These are phyloP conservation scores for Proteles cristata DNA, from an alignment of 2,113 vertebrate species.

Conservation along the genomic window DNA sequence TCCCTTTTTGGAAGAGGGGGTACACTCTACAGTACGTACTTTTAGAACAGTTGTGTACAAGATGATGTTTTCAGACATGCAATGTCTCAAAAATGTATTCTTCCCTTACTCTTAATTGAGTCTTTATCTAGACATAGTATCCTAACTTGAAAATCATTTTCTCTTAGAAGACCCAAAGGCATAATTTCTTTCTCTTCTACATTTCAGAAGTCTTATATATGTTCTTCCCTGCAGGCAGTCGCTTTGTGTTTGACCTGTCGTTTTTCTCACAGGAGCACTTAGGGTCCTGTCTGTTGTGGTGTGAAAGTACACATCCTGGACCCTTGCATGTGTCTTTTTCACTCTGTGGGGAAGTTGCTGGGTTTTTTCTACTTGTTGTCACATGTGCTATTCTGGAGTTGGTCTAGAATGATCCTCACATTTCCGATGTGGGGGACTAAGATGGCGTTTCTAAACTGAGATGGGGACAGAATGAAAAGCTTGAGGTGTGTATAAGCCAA, in stretches of 20 bases:
- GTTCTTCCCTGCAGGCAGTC: background rate
- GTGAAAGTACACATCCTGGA: background rate
- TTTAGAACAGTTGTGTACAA: background rate
- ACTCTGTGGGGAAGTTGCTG: background rate
- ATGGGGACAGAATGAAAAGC: background rate
- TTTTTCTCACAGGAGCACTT: background rate
- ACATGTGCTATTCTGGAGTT: background rate
- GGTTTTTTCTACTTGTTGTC: background rate
- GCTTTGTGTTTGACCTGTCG: background rate
- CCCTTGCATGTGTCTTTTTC: background rate
- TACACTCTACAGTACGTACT: background rate
- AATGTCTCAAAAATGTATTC: background rate
- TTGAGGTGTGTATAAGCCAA: background rate
- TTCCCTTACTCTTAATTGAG: background rate
- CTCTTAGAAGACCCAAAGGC: background rate
- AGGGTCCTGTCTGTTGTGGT: too few species aligned
- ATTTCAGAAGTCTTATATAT: background rate
- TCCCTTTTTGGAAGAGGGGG: background rate
- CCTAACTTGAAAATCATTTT: background rate
- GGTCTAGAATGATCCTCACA: background rate
- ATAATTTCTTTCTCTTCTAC: background rate
- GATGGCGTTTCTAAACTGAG: background rate
- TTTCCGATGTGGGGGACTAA: background rate
- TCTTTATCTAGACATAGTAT: background rate
- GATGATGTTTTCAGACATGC: background rate